These are phyloP conservation scores for Atethmia centrago DNA, from an alignment of 2,888 invertebrate species.

Conservation along the genomic window DNA sequence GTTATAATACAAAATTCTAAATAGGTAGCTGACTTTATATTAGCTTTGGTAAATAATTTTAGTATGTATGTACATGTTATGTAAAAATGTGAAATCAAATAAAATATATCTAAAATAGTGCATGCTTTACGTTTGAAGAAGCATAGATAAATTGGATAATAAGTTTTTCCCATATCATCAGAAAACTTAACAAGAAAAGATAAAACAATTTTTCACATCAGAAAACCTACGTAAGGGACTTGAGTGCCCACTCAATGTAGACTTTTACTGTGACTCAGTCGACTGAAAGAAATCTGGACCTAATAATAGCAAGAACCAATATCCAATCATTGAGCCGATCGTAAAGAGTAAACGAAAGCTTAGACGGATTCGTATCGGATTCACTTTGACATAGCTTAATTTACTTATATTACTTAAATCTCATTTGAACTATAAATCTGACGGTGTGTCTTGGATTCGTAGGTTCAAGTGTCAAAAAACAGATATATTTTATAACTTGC, in stretches of 20 bases:
- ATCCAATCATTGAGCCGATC: conserved; percentile 52
- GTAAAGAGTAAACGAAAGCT: conserved; percentile 68
- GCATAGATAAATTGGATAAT: conserved; percentile 26
- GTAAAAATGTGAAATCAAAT: conserved; percentile 23
- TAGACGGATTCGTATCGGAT: conserved; percentile 66
- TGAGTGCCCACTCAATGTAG: conserved; percentile 57
- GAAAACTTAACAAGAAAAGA: conserved; percentile 63
- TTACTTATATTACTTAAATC: conserved; percentile 61
- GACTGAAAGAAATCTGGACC: conserved; percentile 64
- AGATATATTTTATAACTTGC: neutral
- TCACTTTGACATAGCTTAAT: conserved; percentile 70
- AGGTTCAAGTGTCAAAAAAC: conserved; percentile 15
- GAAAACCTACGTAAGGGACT: conserved; percentile 61
- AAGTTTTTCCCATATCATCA: conserved; percentile 61
- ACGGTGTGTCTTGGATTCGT: conserved; percentile 13
- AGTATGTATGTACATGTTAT: too few relatives aligned
- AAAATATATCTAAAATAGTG: neutral
- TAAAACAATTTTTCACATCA: conserved; percentile 71
- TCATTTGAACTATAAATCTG: conserved; percentile 28
- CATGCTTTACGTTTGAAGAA: neutral
- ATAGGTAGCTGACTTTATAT: neutral
- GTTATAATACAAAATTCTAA: neutral
- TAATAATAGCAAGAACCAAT: conserved; percentile 62
- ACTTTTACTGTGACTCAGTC: conserved; percentile 63
- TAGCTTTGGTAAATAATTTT: neutral